phyloP scores from a whole-genome alignment of 2,888 invertebrate species.

The Buathra laborator region DNA sequence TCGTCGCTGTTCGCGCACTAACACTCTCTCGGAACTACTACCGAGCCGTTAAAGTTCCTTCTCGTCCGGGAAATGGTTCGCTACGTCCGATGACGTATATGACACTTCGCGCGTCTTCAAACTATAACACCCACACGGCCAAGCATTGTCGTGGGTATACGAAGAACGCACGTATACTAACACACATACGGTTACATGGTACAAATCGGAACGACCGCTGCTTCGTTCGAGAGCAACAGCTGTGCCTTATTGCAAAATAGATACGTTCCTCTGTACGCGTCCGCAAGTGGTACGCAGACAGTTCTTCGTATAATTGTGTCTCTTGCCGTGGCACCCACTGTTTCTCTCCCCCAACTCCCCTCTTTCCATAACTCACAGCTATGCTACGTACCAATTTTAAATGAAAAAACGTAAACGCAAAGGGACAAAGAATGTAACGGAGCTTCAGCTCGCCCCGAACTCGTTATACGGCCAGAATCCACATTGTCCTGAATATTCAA shows the following conservation, averaged over 20 bases:
- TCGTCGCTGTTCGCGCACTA: neutral
- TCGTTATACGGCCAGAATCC: too few relatives aligned
- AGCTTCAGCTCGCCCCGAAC: too few relatives aligned
- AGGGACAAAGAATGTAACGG: too few relatives aligned
- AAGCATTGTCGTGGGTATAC: constrained; percentile 2
- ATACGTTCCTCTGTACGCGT: constrained; percentile 23
- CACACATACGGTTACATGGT: neutral
- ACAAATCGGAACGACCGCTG: constrained; percentile 27
- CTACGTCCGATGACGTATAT: neutral
- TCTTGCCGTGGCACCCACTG: neutral
- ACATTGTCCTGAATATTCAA: too few relatives aligned
- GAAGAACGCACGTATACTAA: neutral
- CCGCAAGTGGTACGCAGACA: neutral
- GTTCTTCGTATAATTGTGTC: neutral
- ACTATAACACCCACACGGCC: neutral
- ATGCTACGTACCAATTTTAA: too few relatives aligned
- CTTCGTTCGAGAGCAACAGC: constrained; percentile 72
- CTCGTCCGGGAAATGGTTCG: neutral
- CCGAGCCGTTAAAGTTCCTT: neutral
- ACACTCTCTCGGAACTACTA: neutral
- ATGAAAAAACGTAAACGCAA: too few relatives aligned
- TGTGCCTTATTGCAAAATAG: constrained; percentile 76
- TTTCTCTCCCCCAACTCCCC: too few relatives aligned
- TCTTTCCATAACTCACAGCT: too few relatives aligned
- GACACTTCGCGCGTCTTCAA: constrained; percentile 1